Percentiles rank a stretch among this genome's conserved stretches.
These are phyloP conservation scores for Drosophila melanica DNA, from an alignment of 1,140 invertebrate genomes.

Conservation along the genomic window DNA sequence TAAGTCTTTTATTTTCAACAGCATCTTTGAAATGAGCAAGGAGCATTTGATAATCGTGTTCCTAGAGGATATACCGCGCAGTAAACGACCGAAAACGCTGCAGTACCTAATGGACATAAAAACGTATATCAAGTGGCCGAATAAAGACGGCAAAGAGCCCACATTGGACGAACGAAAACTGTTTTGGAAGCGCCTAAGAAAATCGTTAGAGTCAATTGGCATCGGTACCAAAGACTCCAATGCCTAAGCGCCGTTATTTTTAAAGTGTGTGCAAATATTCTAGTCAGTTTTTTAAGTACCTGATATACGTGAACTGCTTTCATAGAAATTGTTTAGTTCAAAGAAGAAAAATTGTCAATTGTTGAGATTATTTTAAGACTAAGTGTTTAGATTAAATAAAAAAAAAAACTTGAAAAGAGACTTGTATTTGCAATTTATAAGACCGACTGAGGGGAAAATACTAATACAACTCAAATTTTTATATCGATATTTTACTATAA, in stretches of 20 bases:
- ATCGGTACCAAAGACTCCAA: constrained; percentile 45
- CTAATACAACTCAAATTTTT: background rate
- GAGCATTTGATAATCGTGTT: constrained; percentile 87
- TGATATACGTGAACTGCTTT: constrained; percentile 45
- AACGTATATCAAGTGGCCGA: constrained; percentile 88
- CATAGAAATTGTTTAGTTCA: background rate
- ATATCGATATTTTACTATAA: background rate
- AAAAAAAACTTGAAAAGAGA: background rate
- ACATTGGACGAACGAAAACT: constrained; percentile 74
- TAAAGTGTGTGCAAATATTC: constrained; percentile 26
- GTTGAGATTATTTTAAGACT: background rate
- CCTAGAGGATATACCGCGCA: constrained; percentile 87
- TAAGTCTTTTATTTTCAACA: constrained; percentile 52
- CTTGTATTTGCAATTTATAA: background rate
- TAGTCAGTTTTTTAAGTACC: constrained; percentile 71
- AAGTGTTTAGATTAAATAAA: background rate
- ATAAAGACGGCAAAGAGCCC: constrained; percentile 46
- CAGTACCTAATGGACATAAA: constrained; percentile 88
- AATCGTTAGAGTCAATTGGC: constrained; percentile 61
- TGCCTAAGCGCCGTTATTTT: constrained; percentile 9
- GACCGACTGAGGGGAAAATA: background rate
- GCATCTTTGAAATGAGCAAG: constrained; percentile 86
- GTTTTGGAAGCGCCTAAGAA: constrained; percentile 80
- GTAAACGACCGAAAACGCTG: constrained; percentile 86
- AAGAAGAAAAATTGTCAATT: background rate